Conservation (phyloP, 2,113 vertebrate species). For the Limnothrissa miodon region DNA sequence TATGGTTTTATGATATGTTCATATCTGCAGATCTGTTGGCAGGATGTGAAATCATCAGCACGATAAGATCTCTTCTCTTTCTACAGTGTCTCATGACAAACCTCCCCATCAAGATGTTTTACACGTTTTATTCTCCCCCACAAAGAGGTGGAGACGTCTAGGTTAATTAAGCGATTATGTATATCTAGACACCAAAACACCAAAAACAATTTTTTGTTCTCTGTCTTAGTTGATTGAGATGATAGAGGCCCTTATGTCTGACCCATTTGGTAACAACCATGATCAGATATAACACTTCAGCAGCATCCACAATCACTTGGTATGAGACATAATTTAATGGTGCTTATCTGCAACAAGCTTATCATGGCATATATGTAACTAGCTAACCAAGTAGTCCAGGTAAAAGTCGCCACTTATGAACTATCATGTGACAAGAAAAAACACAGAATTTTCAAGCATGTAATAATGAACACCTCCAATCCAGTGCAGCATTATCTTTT, state of each 20-base stretch:
- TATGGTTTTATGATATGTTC: background rate
- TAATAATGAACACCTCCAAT: background rate
- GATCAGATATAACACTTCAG: background rate
- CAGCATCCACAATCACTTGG: background rate
- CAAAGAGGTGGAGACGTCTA: background rate
- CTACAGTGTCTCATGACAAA: background rate
- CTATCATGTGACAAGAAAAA: no score
- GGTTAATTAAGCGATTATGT: no score
- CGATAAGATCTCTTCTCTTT: background rate
- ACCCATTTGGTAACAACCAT: background rate
- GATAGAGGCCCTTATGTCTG: background rate
- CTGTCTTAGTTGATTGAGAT: background rate
- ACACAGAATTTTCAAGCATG: background rate
- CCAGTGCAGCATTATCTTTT: background rate
- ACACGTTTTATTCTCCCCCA: background rate
- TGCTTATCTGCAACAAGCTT: no score
- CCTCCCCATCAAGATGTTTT: background rate
- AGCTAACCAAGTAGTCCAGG: background rate
- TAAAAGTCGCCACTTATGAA: no score
- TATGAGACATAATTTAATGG: background rate
- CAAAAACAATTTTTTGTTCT: background rate
- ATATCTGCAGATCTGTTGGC: background rate
- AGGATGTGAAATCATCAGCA: slow-evolving; percentile 3
- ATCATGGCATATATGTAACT: no score
- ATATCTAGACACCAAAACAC: background rate